These are phyloP conservation scores for Alaudala cheleensis DNA, from an alignment of 2,113 vertebrate species.

Conservation along the genomic window DNA sequence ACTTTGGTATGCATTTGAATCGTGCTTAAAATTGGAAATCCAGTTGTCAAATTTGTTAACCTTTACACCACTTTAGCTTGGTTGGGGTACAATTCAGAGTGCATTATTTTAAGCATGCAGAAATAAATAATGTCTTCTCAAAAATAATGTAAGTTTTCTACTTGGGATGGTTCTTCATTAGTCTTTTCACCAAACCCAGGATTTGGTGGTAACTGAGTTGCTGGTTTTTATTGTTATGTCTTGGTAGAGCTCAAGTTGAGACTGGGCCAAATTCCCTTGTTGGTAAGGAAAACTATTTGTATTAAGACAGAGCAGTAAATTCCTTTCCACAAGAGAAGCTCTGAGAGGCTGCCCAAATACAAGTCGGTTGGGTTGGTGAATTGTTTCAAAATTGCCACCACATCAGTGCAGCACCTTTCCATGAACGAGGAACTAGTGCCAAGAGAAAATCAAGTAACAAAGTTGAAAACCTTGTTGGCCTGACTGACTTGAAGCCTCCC, in stretches of 20 bases:
- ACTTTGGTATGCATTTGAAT: neutral
- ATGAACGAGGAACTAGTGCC: neutral
- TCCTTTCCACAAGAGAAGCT: neutral
- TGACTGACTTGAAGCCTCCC: neutral
- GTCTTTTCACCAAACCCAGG: neutral
- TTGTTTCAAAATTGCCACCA: neutral
- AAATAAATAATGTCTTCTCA: neutral
- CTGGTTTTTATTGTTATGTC: neutral
- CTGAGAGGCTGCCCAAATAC: neutral
- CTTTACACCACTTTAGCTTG: neutral
- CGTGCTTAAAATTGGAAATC: neutral
- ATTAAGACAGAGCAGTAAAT: neutral
- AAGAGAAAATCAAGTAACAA: neutral
- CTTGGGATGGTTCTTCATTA: neutral
- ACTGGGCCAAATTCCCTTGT: neutral
- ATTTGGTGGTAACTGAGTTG: neutral
- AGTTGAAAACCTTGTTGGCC: neutral
- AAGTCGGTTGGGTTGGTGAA: neutral
- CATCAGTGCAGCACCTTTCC: fast-evolving
- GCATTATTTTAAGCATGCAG: neutral
- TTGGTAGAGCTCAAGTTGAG: neutral
- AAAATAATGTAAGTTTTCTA: neutral
- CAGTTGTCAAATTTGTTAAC: neutral
- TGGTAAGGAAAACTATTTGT: neutral
- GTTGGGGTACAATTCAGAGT: neutral